phyloP scores from a whole-genome alignment of 1,140 invertebrate species.

The Drosophila guanche region DNA sequence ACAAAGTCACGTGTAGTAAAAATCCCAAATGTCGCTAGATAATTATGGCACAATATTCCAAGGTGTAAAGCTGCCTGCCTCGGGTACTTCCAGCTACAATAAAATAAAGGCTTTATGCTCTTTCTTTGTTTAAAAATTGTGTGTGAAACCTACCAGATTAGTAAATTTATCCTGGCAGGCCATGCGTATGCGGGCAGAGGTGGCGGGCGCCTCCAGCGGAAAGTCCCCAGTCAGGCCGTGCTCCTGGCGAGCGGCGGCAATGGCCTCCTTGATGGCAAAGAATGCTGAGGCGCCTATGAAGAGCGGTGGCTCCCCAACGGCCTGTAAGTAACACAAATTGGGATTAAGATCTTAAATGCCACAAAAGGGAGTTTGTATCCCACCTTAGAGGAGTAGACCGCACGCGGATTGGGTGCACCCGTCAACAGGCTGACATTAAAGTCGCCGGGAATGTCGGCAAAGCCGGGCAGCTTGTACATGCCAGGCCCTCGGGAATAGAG shows the following conservation, averaged over 20 bases:
- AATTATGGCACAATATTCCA: slow-evolving; percentile 86
- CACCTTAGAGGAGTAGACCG: slow-evolving; percentile 97
- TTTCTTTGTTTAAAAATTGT: background rate
- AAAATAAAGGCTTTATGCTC: background rate
- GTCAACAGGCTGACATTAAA: slow-evolving; percentile 97
- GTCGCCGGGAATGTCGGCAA: slow-evolving; percentile 93
- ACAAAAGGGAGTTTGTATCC: background rate
- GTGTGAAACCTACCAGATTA: slow-evolving; percentile 86
- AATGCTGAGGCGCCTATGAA: slow-evolving; percentile 94
- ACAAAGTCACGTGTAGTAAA: background rate
- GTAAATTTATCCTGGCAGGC: slow-evolving; percentile 94
- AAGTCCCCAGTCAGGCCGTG: slow-evolving; percentile 87
- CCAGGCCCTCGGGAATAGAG: slow-evolving; percentile 94
- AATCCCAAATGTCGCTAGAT: background rate
- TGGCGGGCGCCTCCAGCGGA: slow-evolving; percentile 93
- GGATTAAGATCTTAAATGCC: background rate
- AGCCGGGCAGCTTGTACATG: slow-evolving; percentile 96
- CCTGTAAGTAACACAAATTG: slow-evolving; percentile 84
- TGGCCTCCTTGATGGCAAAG: slow-evolving; percentile 96
- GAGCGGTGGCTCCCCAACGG: slow-evolving; percentile 97
- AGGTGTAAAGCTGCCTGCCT: slow-evolving; percentile 84
- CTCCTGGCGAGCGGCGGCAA: slow-evolving; percentile 90
- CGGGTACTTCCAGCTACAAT: slow-evolving; percentile 84
- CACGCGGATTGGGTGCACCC: slow-evolving; percentile 93
- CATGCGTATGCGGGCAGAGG: slow-evolving; percentile 94